Base-by-base conservation (phyloP, 2,888 invertebrate species). In the Ichneumoninae sp. region DNA sequence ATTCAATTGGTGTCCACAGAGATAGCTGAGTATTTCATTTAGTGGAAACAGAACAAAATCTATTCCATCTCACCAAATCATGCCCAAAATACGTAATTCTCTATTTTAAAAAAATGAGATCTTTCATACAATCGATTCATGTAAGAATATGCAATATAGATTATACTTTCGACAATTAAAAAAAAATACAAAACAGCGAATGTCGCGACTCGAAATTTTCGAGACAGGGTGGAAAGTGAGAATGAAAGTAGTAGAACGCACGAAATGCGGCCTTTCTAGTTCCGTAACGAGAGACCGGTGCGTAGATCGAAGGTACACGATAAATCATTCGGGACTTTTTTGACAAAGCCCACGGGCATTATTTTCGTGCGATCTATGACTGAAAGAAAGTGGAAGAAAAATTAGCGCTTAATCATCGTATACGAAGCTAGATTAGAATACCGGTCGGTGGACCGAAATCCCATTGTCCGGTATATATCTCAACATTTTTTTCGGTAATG, bases 11-110 rank as follows among this genome's bases (percentile, higher is more conserved):
- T 93, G 93, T 93, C 93, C 93, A 93, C 92, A 89, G 71, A 83
- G 88, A 90, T 92, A 92, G 93, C 92, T 93, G 92, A 92, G 91
- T 93, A 92, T 93, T 91, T 90, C 80, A 52, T 26, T n/a, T 68
- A 40, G 54, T 69, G 16, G 7, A 52, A 50, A 65, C 7, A 52
- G 57, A 47, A 80, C 54, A 75, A 78, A 65, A 77, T 33, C n/a
- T 52, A 22, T 69, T 30, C 70, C 47, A 54, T 36, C 4, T 85
- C 13, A 65, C 47, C 52, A 40, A 71, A 52, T 80, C 77, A 71
- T 77, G 74, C 74, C 57, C 44, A 72, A 80, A 30, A 74, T 76
- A 69, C 54, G 50, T 44, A 57, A 74, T 76, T 40, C 26, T 65
- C 62, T 54, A 26, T 40, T 3, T 8, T 10, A 26, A 54, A 65